Evolutionary conservation across 2,113 vertebrate genomes (phyloP), one percentile per base, ranked within the genome.

Genomic region (Prionailurus bengalensis): DNA sequence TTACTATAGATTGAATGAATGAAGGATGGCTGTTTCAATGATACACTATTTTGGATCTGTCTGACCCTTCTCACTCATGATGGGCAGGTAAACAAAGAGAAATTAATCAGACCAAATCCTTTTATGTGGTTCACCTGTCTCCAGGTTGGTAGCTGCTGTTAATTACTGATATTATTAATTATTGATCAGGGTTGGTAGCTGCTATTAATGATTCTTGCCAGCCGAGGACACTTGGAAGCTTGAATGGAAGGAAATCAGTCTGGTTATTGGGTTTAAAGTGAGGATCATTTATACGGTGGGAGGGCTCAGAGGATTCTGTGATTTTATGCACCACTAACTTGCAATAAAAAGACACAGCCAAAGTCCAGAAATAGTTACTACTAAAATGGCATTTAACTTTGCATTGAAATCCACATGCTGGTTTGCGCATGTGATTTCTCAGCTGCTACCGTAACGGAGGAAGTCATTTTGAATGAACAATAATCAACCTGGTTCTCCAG

Each of bases 391-490:
- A 96, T 66, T 93, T 96, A 91, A 45, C 45, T 79, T 88, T 73
- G 33, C 66, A 55, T 3, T 39, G 90, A 66, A 93, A 95, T 51
- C 61, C 21, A 53, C 36, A 29, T 10, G 61, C 86, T 91, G 11
- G 39, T 87, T 88, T 63, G 51, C 25, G 9, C 70, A 94, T 31
- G 53, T 94, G 53, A 95, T 48, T 94, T 91, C 91, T 97, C 94
- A 94, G 86, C 92, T 85, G 61, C 89, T 65, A 39, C 53, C 16
- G 1, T 29, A 36, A 65, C 15, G 80, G 45, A 82, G 82, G 91
- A 95, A 91, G 81, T 85, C 39, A 74, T 74, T 97, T 86, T 91
- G 95, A 94, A 97, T 91, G 82, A 97, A 86, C 82, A 74, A 82
- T 91, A 85, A 96, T 94, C 94, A 94, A 36, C 80, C 88, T 84